These are phyloP conservation scores for Synaphobranchus kaupii DNA, from an alignment of 2,797 vertebrate genomes.

Conservation along the genomic window DNA sequence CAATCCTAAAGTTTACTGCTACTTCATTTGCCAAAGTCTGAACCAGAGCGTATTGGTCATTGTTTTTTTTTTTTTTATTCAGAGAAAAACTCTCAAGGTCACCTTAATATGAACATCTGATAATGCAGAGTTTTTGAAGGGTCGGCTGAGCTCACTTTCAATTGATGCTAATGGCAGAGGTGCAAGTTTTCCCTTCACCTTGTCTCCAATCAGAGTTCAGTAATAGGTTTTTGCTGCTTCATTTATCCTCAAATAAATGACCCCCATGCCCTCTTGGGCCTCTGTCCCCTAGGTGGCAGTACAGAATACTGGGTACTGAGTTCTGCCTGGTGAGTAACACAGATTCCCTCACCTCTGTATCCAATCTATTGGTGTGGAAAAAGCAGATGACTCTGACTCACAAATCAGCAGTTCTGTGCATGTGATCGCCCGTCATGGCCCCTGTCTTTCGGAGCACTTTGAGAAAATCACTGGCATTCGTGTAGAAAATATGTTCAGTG, in stretches of 20 bases:
- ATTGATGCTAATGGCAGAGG: background rate
- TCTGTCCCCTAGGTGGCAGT: background rate
- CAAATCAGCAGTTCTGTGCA: background rate
- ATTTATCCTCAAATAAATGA: background rate
- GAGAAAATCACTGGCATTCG: background rate
- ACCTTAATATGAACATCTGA: background rate
- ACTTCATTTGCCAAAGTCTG: background rate
- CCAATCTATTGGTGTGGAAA: background rate
- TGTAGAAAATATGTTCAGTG: no score
- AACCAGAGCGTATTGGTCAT: background rate
- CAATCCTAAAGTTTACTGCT: background rate
- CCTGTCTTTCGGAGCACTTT: background rate
- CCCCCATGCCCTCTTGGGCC: background rate
- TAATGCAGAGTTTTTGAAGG: background rate
- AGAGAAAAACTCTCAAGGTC: background rate
- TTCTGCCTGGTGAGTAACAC: background rate
- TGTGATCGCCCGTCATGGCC: background rate
- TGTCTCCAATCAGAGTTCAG: background rate
- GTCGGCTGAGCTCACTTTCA: background rate
- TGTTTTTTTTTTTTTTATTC: background rate
- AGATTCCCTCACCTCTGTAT: background rate
- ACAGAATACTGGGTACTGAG: no score
- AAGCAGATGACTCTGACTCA: background rate
- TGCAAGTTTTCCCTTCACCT: background rate
- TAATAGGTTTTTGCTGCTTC: background rate